phyloP scores from a whole-genome alignment of 2,797 vertebrate species.

The Falco berigora region DNA sequence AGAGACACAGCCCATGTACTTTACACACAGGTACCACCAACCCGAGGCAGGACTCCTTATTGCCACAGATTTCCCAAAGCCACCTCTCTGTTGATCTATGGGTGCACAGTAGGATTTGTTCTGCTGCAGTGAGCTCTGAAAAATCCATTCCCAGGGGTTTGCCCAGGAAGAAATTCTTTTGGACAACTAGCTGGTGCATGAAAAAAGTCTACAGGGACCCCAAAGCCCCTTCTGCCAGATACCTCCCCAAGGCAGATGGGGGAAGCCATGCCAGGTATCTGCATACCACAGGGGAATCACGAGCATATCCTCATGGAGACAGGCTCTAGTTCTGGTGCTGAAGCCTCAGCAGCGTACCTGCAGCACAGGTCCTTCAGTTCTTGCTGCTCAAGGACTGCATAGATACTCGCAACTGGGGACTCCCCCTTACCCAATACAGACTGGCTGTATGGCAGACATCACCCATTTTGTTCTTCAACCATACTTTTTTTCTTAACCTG shows the following conservation, averaged over 20 bases:
- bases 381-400: background rate
- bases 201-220: background rate
- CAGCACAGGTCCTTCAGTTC: background rate
- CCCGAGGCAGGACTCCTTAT: background rate
- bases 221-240: background rate
- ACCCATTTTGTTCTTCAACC: background rate
- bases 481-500: background rate
- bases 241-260: background rate
- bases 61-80: background rate
- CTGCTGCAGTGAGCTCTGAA: background rate
- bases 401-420: background rate
- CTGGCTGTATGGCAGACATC: background rate
- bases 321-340: background rate
- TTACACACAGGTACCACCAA: background rate
- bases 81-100: background rate
- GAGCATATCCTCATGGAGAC: background rate
- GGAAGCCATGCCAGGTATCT: background rate
- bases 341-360: background rate
- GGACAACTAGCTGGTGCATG: too few species aligned
- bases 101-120: background rate
- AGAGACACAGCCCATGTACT: background rate
- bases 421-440: background rate
- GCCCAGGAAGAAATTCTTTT: background rate
- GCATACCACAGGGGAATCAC: fast-evolving
- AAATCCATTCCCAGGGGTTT: background rate